These are phyloP conservation scores for Macrophya annulata DNA, from an alignment of 2,888 invertebrate genomes.

Conservation along the genomic window DNA sequence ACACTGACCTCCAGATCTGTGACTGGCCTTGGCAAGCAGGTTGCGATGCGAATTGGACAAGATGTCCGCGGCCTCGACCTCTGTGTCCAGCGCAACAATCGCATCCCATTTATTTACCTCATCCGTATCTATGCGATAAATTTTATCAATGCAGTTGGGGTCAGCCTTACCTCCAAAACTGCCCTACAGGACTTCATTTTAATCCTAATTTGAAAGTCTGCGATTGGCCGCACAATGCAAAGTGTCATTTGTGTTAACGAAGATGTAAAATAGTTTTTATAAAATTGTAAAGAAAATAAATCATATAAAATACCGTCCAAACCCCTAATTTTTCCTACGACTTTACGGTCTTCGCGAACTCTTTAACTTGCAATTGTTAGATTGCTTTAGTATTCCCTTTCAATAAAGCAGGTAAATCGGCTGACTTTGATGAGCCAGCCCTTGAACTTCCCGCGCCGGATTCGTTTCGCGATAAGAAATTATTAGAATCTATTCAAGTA, in stretches of 20 bases:
- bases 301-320: neutral
- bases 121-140: slow-evolving; percentile 61
- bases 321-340: neutral
- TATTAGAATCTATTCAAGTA: no score
- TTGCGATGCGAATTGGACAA: slow-evolving; percentile 61
- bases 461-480: no score
- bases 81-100: slow-evolving; percentile 59
- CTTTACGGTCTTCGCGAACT: neutral
- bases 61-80: slow-evolving; percentile 61
- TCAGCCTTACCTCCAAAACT: slow-evolving; percentile 58
- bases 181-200: slow-evolving; percentile 62
- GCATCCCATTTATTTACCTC: slow-evolving; percentile 60
- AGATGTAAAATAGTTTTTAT: neutral
- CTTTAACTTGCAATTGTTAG: neutral
- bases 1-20: slow-evolving; percentile 63
- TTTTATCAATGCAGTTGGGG: slow-evolving; percentile 65
- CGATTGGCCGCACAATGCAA: slow-evolving; percentile 63
- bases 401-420: no score
- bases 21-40: slow-evolving; percentile 64
- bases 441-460: no score
- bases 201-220: slow-evolving; percentile 60
- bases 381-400: neutral
- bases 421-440: no score
- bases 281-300: neutral
- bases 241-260: slow-evolving; percentile 61